Base-by-base conservation (phyloP, 2,888 invertebrate genomes). In the Therioaphis trifolii region DNA sequence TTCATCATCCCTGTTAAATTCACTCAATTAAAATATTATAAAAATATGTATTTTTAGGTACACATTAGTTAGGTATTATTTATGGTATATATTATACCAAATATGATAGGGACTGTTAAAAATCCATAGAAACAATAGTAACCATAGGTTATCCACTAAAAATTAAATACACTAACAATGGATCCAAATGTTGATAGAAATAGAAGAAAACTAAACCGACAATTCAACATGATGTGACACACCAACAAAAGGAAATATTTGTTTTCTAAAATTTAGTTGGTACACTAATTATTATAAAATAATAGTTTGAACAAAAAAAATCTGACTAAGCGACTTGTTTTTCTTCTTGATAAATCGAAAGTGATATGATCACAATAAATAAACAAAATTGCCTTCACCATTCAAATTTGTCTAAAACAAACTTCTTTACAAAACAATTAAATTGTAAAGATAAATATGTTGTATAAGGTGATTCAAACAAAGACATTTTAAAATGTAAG, bases 1-100 rank as follows among this genome's bases (percentile, higher is more conserved):
- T 52, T 40, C 82, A 74, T 82, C 4, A 18, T 72, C 35, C 82
- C 82, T 82, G 63, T 82, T 74, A 24, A 82, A 82, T 66, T 46
- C 27, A 82, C 40, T 35, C 61, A 63, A 82, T 82, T 82, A 82
- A 82, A 82, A 74, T 74, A 74, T 29, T 12, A 27, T 49, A 71
- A 14, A 80, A 43, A 71, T 21, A 80, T 27, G 2, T 11, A 76
- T 24, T 35, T 66, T 35, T 15, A 35, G 15, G 46, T 71, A 52
- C 3, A 68, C 35, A 52, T 52, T 24, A 43, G 18, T 12, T 21
- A 68, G 18, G 68, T 40, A 55, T 63, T 63, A 63, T 11, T 21
- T n/a, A 63, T n/a, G 27, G 0, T 14, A 77, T 1, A 18, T 46
- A 77, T 4, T 77, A 29, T 24, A 5, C 35, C 35, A 5, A 43